Base-by-base conservation (phyloP, 1,140 invertebrate genomes). In the Calosoma granatense region DNA sequence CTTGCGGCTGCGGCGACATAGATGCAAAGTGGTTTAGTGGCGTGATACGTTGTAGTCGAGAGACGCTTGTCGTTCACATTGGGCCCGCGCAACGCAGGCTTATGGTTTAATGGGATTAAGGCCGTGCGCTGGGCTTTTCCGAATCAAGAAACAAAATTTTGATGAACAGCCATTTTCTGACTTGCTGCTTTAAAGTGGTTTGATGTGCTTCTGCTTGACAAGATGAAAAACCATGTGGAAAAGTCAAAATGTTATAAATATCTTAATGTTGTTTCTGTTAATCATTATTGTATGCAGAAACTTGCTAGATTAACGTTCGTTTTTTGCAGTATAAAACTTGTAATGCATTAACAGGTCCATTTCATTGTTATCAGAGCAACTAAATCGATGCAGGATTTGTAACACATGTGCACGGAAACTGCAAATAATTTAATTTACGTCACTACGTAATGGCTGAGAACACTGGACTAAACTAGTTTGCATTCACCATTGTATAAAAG, bases 111-210 rank as follows among this genome's bases (percentile, higher is more conserved):
- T 47, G 41, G 41, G 41, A 47, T 47, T 47, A 47, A 47, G 15
- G 41, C 17, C 17, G 41, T 11, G 15, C 41, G 41, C 9, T 17
- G 15, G 41, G 41, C 41, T 47, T 47, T 47, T 36, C 17, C 4
- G 17, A 47, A 47, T 47, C 41, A 47, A 47, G 41, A 47, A 47
- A 47, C 41, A 47, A 47, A 47, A 47, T 47, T 47, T 47, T 47
- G 41, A 47, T 47, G 41, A 47, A 47, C 9, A 47, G 41, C 41
- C 17, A 12, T 47, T 47, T 17, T 9, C 41, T 47, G 41, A 47
- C 41, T 47, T 47, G 41, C 41, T n/a, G 41, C 15, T 17, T 12
- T 47, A 47, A 47, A 30, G 14, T 30, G n/a, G n/a, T n/a, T n/a
- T n/a, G n/a, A n/a, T n/a, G n/a, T 36, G n/a, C 26, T 36, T 36